Percentiles rank a stretch among this genome's conserved stretches.
phyloP scores from a whole-genome alignment of 2,888 invertebrate species.

The Folsomia manolachei region DNA sequence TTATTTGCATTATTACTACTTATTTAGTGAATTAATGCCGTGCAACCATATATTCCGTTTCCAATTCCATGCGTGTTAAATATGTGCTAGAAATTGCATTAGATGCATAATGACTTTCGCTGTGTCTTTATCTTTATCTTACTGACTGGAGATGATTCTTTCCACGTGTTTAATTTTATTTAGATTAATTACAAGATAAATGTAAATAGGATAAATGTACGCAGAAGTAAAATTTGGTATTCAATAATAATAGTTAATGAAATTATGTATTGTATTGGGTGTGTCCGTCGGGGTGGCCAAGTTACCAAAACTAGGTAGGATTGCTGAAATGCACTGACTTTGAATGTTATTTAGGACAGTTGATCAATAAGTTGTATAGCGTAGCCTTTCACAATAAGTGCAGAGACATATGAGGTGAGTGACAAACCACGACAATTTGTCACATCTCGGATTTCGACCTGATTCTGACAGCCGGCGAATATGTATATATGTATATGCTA shows the following conservation, averaged over 20 bases:
- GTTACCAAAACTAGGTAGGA: conserved; percentile 6
- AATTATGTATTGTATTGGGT: too few species aligned
- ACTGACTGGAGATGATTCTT: neutral
- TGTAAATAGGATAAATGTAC: too few species aligned
- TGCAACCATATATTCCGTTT: neutral
- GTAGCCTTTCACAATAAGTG: too few species aligned
- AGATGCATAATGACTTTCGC: neutral
- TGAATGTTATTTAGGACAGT: too few species aligned
- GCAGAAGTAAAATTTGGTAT: too few species aligned
- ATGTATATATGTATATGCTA: too few species aligned
- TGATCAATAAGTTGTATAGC: neutral
- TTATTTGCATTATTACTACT: too few species aligned
- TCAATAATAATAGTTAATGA: too few species aligned
- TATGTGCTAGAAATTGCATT: neutral
- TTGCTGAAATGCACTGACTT: neutral
- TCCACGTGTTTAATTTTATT: neutral
- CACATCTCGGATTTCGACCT: too few species aligned
- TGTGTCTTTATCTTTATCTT: neutral
- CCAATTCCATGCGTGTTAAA: neutral
- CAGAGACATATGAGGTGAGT: conserved; percentile 1
- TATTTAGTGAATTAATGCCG: too few species aligned
- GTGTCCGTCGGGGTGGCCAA: neutral
- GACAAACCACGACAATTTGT: neutral
- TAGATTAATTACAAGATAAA: neutral
- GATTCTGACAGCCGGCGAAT: too few species aligned